phyloP scores from a whole-genome alignment of 2,113 vertebrate genomes.

The Cyprinus carpio region DNA sequence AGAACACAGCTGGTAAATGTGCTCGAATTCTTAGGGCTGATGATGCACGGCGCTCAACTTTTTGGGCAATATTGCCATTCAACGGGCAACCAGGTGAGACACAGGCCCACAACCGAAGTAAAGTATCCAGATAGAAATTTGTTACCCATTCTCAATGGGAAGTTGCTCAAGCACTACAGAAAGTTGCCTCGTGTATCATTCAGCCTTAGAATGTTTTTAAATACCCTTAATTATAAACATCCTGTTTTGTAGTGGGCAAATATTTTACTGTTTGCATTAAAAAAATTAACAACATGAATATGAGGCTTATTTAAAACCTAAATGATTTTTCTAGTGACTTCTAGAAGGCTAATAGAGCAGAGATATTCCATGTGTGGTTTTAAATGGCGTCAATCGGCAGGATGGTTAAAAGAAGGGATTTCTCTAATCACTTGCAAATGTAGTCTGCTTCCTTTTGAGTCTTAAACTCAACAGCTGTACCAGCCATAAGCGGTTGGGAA shows the following conservation, averaged over 20 bases:
- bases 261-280: neutral
- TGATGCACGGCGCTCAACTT: too few relatives aligned
- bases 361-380: neutral
- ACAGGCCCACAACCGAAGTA: too few relatives aligned
- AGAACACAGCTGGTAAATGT: neutral
- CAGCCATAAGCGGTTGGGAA: neutral
- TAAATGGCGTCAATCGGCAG: neutral
- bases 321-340: neutral
- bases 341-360: neutral
- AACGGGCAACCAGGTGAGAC: too few relatives aligned
- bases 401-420: neutral
- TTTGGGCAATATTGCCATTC: too few relatives aligned
- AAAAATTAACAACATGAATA: neutral
- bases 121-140: too few relatives aligned
- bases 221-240: neutral
- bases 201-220: neutral
- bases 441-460: neutral
- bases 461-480: neutral
- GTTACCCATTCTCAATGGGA: too few relatives aligned
- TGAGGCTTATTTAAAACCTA: neutral
- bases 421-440: constrained; percentile 1
- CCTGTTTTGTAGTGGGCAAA: neutral
- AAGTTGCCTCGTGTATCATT: too few relatives aligned
- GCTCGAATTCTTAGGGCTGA: neutral
- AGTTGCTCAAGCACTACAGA: too few relatives aligned